Conservation (phyloP, 2,113 vertebrate genomes). For the Conger conger region DNA sequence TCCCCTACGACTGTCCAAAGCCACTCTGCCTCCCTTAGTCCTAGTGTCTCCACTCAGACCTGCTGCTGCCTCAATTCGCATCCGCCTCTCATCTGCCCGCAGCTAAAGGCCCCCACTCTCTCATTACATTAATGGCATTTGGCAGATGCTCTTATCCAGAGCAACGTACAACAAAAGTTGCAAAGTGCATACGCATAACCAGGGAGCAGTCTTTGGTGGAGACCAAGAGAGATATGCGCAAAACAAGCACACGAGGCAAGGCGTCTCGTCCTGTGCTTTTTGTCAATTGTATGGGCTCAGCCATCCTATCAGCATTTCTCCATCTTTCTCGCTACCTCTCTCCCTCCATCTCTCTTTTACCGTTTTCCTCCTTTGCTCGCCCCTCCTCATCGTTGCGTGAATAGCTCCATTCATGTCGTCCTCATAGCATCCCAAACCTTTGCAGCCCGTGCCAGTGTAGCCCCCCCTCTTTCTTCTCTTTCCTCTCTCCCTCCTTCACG, state of each 20-base stretch:
- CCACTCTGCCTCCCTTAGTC: conserved; percentile 36
- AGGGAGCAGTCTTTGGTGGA: neutral
- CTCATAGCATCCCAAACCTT: neutral
- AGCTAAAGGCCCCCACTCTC: neutral
- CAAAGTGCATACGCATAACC: too few relatives aligned
- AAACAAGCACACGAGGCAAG: neutral
- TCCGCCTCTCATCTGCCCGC: neutral
- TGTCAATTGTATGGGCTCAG: neutral
- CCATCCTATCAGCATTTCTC: neutral
- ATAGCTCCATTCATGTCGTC: conserved; percentile 31
- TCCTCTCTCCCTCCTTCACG: conserved; percentile 32
- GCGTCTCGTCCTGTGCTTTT: neutral
- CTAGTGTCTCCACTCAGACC: conserved; percentile 44
- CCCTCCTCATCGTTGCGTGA: conserved; percentile 18
- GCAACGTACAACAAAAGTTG: too few relatives aligned
- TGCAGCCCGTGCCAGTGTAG: conserved; percentile 8
- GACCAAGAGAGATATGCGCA: neutral
- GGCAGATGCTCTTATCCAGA: too few relatives aligned
- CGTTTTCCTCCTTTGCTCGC: neutral
- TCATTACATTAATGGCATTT: too few relatives aligned
- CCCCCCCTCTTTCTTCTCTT: conserved; percentile 11
- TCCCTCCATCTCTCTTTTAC: conserved; percentile 15
- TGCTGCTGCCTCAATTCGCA: conserved; percentile 7
- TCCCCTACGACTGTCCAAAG: too few relatives aligned
- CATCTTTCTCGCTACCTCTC: neutral